phyloP scores from a whole-genome alignment of 2,113 vertebrate species.

The Nycticryphes semicollaris region DNA sequence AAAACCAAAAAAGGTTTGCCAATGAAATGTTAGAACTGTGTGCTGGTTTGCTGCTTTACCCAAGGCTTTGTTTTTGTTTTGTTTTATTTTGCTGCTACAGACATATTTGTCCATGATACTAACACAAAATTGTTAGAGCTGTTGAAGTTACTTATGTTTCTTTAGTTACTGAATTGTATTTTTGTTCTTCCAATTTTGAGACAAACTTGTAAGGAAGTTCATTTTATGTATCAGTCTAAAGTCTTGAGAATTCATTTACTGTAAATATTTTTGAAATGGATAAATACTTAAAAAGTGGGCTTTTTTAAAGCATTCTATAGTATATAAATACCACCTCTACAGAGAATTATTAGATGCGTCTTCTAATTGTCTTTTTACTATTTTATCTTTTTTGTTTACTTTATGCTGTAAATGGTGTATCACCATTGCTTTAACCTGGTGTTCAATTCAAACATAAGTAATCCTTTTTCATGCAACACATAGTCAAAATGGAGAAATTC shows the following conservation, averaged over 20 bases:
- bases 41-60: neutral
- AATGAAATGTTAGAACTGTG: neutral
- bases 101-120: neutral
- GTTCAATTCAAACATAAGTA: neutral
- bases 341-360: neutral
- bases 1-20: conserved; percentile 82
- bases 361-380: neutral
- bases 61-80: too few relatives aligned
- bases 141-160: neutral
- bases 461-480: neutral
- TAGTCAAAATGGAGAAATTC: neutral
- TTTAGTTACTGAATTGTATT: neutral
- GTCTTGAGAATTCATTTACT: neutral
- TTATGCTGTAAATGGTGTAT: neutral
- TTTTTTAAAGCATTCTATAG: neutral
- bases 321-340: neutral
- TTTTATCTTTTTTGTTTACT: neutral
- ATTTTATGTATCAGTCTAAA: neutral
- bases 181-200: neutral
- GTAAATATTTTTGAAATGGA: neutral
- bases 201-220: neutral
- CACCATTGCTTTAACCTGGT: neutral
- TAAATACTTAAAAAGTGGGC: neutral
- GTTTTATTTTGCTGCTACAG: neutral
- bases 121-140: neutral